Evolutionary conservation across 2,888 invertebrate genomes (phyloP), one percentile per base, ranked within the genome.

Genomic region (Campoplex nolae): DNA sequence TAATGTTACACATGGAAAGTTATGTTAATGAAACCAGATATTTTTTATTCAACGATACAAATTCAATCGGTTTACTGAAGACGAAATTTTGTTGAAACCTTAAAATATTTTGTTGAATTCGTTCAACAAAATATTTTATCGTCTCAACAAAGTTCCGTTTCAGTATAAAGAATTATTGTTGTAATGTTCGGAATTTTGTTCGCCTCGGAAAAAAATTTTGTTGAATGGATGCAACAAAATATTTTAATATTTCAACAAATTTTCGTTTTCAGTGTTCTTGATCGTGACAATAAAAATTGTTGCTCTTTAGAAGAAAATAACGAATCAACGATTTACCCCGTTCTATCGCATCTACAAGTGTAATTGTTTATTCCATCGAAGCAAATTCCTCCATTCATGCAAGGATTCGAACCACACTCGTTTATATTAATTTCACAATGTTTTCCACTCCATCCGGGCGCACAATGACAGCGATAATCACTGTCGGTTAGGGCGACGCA

Each of bases 301-400:
- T 51, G 1, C 16, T 13, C 13, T 23, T 38, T 38, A 18, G 16
- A 13, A 23, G 4, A 7, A 51, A n/a, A 54, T 11, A 6, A 51
- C 11, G 35, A 68, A 51, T 54, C 1, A 54, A 11, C 7, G 8
- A 90, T 92, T 90, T 89, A 94, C 96, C 96, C 96, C 0, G 97
- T 98, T 90, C 95, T 95, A 71, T 95, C 95, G 94, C 98, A 98
- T 93, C 97, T 96, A 95, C 98, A 98, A 13, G 96, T 96, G 94
- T 96, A 98, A 91, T 96, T 96, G 94, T 97, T 97, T 90, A 96
- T 95, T 75, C 96, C 96, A 94, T 98, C 97, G 73, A 96, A 94
- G 94, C 98, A 98, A 82, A 95, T 95, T 9, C 97, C 97, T 89
- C 96, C 96, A 95, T 98, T 96, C 89, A 96, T 95, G 93, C 98